These are phyloP conservation scores for Simalia tracyae DNA, from an alignment of 2,797 vertebrate genomes.

Conservation along the genomic window DNA sequence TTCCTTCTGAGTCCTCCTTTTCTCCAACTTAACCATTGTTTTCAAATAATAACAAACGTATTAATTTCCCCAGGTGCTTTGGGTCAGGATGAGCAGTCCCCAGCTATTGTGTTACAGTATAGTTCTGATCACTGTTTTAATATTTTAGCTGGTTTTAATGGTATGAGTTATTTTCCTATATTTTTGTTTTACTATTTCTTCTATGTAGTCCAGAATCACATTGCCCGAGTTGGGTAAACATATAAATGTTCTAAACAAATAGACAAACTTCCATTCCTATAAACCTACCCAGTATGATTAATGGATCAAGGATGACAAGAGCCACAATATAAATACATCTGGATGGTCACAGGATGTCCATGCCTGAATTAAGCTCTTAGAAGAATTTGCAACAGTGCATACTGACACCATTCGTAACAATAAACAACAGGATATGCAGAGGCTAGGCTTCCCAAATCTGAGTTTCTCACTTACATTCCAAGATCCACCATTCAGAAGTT, in stretches of 20 bases:
- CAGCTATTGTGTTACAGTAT: background rate
- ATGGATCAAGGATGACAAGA: background rate
- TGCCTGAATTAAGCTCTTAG: background rate
- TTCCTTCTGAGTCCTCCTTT: background rate
- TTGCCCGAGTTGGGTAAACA: background rate
- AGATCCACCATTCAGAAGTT: background rate
- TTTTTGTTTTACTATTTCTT: background rate
- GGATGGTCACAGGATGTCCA: background rate
- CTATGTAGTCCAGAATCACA: background rate
- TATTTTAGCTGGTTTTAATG: background rate
- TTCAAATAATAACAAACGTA: background rate
- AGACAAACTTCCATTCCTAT: background rate
- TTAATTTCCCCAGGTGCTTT: background rate
- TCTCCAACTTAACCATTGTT: background rate
- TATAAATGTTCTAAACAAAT: background rate
- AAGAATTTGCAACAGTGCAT: background rate
- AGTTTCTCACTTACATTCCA: background rate
- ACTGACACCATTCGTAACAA: background rate
- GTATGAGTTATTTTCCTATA: background rate
- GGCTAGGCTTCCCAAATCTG: background rate
- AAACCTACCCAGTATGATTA: background rate
- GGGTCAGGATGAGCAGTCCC: background rate
- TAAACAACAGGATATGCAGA: background rate
- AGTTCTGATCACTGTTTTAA: background rate
- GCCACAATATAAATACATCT: background rate